A percentile compares a stretch with the other conserved stretches of the same genome.
Conservation (phyloP, 2,888 invertebrate genomes). For the Ophion obscuratus region DNA sequence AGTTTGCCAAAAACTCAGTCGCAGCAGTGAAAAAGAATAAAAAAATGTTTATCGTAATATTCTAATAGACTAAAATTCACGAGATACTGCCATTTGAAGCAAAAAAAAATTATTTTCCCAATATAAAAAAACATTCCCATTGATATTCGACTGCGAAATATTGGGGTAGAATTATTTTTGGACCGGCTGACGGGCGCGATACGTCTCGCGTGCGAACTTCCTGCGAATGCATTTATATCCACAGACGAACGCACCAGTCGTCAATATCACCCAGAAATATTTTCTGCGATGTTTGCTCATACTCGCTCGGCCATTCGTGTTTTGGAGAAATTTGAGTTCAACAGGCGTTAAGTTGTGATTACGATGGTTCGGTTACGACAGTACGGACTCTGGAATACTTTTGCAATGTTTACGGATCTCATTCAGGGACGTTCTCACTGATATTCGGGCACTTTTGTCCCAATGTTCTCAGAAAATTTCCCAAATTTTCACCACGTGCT, state of each 20-base stretch:
- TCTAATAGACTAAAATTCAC: no score
- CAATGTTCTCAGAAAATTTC: not conserved
- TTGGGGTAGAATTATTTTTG: constrained; percentile 4
- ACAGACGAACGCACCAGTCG: constrained; percentile 9
- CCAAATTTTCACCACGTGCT: not conserved
- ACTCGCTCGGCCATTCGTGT: constrained; percentile 16
- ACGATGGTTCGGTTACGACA: constrained; percentile 22
- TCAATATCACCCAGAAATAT: not conserved
- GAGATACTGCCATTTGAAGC: not conserved
- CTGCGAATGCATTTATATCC: constrained; percentile 57
- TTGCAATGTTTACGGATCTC: constrained; percentile 24
- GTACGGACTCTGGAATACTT: not conserved
- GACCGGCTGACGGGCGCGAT: not conserved
- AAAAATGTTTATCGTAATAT: no score
- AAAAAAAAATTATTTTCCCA: not conserved
- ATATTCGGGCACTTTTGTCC: not conserved
- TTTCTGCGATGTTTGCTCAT: constrained; percentile 34
- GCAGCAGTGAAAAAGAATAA: no score
- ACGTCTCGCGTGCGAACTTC: constrained; percentile 26
- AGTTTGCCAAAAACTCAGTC: no score
- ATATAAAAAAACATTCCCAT: not conserved
- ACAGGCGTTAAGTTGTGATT: not conserved
- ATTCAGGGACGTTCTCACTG: not conserved
- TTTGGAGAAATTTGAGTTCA: constrained; percentile 9
- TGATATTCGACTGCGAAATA: not conserved